Conservation (phyloP, 2,113 vertebrate species). For the Pseudorectes ferrugineus region DNA sequence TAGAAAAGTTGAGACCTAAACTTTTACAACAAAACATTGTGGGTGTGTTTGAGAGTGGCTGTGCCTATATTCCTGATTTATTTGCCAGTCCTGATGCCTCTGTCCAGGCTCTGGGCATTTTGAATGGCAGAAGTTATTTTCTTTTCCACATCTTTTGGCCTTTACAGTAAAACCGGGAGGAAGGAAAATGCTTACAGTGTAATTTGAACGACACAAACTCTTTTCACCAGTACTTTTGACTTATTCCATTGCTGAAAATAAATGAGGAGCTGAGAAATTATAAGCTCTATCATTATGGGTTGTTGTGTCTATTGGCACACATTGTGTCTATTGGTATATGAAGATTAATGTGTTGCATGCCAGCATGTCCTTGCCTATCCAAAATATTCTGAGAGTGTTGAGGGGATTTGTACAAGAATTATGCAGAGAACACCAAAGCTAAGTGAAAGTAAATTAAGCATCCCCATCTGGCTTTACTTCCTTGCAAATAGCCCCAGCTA, state of each 20-base stretch:
- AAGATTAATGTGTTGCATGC: neutral
- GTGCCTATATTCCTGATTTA: neutral
- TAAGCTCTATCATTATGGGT: neutral
- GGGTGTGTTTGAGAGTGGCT: neutral
- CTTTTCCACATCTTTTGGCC: neutral
- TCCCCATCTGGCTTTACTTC: constrained; percentile 2
- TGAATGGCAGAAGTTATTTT: neutral
- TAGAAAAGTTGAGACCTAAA: neutral
- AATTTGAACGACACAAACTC: neutral
- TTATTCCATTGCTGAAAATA: neutral
- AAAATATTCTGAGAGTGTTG: neutral
- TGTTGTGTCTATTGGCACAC: neutral
- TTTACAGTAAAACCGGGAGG: neutral
- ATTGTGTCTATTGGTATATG: neutral
- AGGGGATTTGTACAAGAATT: neutral
- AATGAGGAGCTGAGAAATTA: neutral
- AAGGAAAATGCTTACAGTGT: neutral
- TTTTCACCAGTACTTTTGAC: neutral
- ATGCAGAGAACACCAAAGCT: neutral
- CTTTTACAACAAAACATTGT: neutral
- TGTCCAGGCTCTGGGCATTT: neutral
- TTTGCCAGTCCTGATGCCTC: neutral
- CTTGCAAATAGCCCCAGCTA: neutral
- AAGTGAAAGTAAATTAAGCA: neutral
- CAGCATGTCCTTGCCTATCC: neutral